Percentiles rank a stretch among this genome's conserved stretches.
Evolutionary conservation across 2,888 invertebrate species (phyloP).

Genomic region (Leptarthrus brevirostris): DNA sequence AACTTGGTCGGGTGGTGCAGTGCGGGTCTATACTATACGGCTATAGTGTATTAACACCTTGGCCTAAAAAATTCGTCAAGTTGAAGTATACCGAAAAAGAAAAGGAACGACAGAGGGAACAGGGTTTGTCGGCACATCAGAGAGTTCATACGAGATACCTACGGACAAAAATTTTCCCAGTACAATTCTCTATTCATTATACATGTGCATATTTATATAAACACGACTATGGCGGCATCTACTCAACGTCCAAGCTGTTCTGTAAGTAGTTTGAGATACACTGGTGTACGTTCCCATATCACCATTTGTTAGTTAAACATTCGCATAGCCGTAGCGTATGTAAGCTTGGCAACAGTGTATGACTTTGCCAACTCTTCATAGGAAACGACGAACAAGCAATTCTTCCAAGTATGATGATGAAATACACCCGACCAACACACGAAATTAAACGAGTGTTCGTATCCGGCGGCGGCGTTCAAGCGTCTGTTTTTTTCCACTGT

Average conservation of each 20-base stretch:
- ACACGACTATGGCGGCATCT: too few species aligned
- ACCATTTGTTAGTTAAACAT: background rate
- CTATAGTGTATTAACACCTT: too few species aligned
- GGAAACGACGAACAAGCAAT: conserved; percentile 10
- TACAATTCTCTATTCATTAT: conserved; percentile 17
- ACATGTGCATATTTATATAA: conserved; percentile 28
- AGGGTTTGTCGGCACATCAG: too few species aligned
- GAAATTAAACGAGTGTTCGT: conserved; percentile 37
- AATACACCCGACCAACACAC: conserved; percentile 30
- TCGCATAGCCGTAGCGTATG: conserved; percentile 3
- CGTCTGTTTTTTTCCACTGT: background rate
- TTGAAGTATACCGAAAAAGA: too few species aligned
- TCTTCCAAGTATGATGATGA: conserved; percentile 39
- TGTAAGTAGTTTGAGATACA: conserved; percentile 11
- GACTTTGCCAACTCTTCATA: conserved; percentile 8
- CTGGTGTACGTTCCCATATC: background rate
- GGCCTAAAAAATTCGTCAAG: too few species aligned
- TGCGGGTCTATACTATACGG: too few species aligned
- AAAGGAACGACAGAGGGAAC: too few species aligned
- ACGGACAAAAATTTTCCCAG: too few species aligned
- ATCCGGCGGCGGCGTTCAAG: background rate
- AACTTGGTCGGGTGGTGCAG: too few species aligned
- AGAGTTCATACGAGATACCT: too few species aligned
- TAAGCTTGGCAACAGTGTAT: conserved; percentile 37
- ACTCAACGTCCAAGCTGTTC: too few species aligned